Percentiles rank a stretch among this genome's conserved stretches.
These are phyloP conservation scores for Blastobasis lacticolella DNA, from an alignment of 2,888 invertebrate genomes.

Conservation along the genomic window DNA sequence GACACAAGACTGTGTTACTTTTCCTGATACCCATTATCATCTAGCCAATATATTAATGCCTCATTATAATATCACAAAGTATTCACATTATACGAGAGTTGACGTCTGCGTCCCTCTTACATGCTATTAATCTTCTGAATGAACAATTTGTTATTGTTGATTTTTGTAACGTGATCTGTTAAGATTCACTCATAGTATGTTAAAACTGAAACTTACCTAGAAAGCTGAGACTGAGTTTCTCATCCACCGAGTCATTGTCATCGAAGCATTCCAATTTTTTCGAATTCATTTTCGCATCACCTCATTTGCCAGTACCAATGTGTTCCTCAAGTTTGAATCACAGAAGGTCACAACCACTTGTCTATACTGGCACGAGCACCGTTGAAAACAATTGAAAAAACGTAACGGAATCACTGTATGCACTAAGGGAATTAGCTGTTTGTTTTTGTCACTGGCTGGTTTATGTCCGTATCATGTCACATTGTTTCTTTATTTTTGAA, in stretches of 20 bases:
- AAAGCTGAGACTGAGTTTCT: conserved; percentile 67
- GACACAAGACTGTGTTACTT: conserved; percentile 11
- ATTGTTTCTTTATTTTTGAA: conserved; percentile 43
- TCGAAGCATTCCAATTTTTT: conserved; percentile 69
- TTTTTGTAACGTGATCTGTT: not conserved
- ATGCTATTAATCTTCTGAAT: conserved; percentile 5
- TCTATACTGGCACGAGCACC: conserved; percentile 33
- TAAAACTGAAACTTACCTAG: conserved; percentile 46
- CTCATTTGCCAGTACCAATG: conserved; percentile 34
- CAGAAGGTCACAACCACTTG: conserved; percentile 62
- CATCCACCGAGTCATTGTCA: conserved; percentile 62
- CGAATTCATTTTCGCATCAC: conserved; percentile 61
- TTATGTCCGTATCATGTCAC: conserved; percentile 21
- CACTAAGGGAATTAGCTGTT: not conserved
- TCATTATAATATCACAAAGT: conserved; percentile 16
- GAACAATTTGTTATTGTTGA: conserved; percentile 1
- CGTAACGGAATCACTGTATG: conserved; percentile 8
- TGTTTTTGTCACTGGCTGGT: conserved; percentile 21
- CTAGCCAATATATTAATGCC: conserved; percentile 16
- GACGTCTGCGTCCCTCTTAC: conserved; percentile 6
- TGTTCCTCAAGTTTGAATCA: conserved; percentile 30
- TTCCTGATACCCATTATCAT: conserved; percentile 21
- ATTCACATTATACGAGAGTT: conserved; percentile 7
- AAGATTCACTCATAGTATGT: no score
- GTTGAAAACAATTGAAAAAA: not conserved